phyloP scores from a whole-genome alignment of 1,140 invertebrate species.

The Asobara japonica region DNA sequence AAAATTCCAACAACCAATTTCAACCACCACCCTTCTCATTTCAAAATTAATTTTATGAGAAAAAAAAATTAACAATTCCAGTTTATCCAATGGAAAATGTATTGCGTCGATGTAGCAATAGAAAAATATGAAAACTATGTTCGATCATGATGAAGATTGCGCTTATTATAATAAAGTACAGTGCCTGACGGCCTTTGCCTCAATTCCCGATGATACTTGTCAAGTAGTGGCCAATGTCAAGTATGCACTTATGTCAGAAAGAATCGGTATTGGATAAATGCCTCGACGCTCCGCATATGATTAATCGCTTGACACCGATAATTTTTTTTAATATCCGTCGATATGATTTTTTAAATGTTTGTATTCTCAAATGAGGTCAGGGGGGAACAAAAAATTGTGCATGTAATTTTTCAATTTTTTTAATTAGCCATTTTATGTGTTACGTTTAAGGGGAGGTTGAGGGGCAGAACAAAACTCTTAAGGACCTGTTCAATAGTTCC shows the following conservation, averaged over 20 bases:
- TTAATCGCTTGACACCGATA: neutral
- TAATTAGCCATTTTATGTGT: slow-evolving; percentile 17
- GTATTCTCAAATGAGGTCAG: no score
- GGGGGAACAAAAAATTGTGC: no score
- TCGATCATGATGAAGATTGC: neutral
- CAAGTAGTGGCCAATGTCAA: slow-evolving; percentile 10
- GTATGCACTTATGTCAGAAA: neutral
- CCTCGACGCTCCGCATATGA: neutral
- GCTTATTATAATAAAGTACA: slow-evolving; percentile 1
- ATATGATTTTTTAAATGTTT: neutral
- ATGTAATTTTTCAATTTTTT: no score
- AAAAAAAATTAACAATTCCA: neutral
- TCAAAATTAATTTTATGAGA: no score
- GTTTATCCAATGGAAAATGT: neutral
- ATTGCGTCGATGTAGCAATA: neutral
- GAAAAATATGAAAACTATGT: neutral
- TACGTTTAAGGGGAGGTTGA: slow-evolving; percentile 49
- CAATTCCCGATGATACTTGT: slow-evolving; percentile 22
- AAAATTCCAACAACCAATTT: no score
- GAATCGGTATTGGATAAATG: no score
- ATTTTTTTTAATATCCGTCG: neutral
- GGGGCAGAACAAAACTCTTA: slow-evolving; percentile 66
- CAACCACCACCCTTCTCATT: no score
- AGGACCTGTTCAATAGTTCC: slow-evolving; percentile 79
- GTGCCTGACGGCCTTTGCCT: slow-evolving; percentile 25